A percentile compares a stretch with the other conserved stretches of the same genome.
These are phyloP conservation scores for Hirtodrosophila duncani DNA, from an alignment of 2,888 invertebrate genomes.

Conservation along the genomic window DNA sequence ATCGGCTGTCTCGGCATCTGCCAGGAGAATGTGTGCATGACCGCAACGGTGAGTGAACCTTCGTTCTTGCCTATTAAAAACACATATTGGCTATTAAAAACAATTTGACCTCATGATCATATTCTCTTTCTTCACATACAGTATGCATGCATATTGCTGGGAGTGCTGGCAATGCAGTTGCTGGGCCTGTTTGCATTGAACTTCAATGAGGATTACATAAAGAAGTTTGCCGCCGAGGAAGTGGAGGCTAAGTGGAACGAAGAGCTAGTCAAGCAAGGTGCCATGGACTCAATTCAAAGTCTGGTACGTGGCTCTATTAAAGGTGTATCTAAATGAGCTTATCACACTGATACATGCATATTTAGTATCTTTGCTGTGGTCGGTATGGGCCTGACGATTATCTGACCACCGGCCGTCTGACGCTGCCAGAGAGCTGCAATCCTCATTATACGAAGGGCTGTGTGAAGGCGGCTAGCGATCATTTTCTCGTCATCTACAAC, in stretches of 20 bases:
- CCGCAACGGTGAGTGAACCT: constrained; percentile 59
- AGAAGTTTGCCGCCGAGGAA: constrained; percentile 79
- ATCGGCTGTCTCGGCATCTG: constrained; percentile 72
- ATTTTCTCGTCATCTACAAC: constrained; percentile 32
- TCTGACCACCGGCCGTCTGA: constrained; percentile 31
- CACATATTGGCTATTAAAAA: no score
- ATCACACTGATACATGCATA: not conserved
- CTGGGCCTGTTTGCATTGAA: constrained; percentile 82
- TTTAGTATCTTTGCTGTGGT: constrained; percentile 72
- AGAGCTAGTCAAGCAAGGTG: constrained; percentile 48
- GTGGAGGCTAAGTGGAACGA: constrained; percentile 79
- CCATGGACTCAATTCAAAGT: constrained; percentile 68
- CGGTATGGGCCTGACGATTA: constrained; percentile 70
- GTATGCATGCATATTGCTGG: constrained; percentile 85
- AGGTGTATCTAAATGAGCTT: no score
- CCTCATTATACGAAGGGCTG: constrained; percentile 49
- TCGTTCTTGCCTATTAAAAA: no score
- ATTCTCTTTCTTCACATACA: constrained; percentile 78
- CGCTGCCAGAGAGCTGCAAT: constrained; percentile 59
- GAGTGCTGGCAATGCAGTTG: constrained; percentile 85
- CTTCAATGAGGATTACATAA: constrained; percentile 81
- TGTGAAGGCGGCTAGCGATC: constrained; percentile 44
- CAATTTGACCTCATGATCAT: no score
- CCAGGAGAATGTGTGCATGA: constrained; percentile 63
- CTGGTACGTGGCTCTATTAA: constrained; percentile 45